Percentiles rank a stretch among this genome's conserved stretches.
Conservation (phyloP, 1,140 invertebrate genomes). For the Anadara kagoshimensis region DNA sequence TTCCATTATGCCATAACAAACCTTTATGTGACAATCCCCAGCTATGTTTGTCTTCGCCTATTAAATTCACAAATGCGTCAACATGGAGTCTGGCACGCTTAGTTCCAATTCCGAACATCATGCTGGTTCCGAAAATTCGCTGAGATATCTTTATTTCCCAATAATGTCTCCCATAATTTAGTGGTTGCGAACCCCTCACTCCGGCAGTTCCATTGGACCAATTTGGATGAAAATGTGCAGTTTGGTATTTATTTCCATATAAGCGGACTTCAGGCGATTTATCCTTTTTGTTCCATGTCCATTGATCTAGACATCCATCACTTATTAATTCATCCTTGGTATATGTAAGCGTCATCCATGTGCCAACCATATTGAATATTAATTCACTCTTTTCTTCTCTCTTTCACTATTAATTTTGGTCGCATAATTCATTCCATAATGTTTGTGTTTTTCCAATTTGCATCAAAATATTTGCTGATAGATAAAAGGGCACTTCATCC, state of each 20-base stretch:
- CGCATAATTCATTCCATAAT: background rate
- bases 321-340: slow-evolving; percentile 36
- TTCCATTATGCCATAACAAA: slow-evolving; percentile 81
- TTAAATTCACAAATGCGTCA: slow-evolving; percentile 81
- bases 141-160: slow-evolving; percentile 82
- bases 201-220: slow-evolving; percentile 86
- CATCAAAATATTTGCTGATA: slow-evolving; percentile 2
- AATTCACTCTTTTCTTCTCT: slow-evolving; percentile 3
- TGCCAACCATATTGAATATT: slow-evolving; percentile 10
- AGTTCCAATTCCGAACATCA: slow-evolving; percentile 86
- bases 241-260: slow-evolving; percentile 74
- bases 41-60: slow-evolving; percentile 82
- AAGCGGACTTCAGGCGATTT: slow-evolving; percentile 81
- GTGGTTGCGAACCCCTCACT: slow-evolving; percentile 79
- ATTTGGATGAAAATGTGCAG: slow-evolving; percentile 81
- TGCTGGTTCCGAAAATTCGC: slow-evolving; percentile 84
- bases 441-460: background rate
- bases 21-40: slow-evolving; percentile 87
- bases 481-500: too few relatives aligned
- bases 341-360: background rate
- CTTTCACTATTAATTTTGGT: background rate
- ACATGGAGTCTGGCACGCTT: slow-evolving; percentile 79
- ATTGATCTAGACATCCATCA: slow-evolving; percentile 78
- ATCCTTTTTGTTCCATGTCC: slow-evolving; percentile 81
- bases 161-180: slow-evolving; percentile 81